A percentile compares a stretch with the other conserved stretches of the same genome.
phyloP scores from a whole-genome alignment of 1,140 invertebrate genomes.

The Tenebrio molitor region DNA sequence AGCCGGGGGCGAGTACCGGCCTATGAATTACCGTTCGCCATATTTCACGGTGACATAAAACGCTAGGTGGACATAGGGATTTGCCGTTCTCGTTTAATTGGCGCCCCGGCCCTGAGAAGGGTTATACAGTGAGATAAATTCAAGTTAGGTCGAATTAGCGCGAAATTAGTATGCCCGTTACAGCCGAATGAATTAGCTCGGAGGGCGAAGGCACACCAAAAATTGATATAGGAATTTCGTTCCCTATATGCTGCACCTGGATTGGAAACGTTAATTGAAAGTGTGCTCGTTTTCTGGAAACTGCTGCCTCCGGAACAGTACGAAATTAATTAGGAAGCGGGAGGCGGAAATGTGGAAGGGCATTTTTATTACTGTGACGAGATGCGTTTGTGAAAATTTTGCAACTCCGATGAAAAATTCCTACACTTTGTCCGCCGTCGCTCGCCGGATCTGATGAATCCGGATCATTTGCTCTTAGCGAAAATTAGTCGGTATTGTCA shows the following conservation, averaged over 20 bases:
- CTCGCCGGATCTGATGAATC: constrained; percentile 4
- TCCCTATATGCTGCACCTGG: constrained; percentile 38
- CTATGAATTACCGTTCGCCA: constrained; percentile 32
- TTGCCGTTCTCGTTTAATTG: constrained; percentile 33
- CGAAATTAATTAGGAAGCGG: constrained; percentile 34
- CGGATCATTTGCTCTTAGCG: neutral
- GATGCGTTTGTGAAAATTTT: constrained; percentile 3
- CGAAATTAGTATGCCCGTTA: constrained; percentile 38
- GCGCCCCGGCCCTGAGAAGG: constrained; percentile 32
- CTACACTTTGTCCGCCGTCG: constrained; percentile 4
- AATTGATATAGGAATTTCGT: constrained; percentile 36
- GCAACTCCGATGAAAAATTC: constrained; percentile 5
- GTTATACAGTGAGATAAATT: constrained; percentile 35
- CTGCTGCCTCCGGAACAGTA: constrained; percentile 17
- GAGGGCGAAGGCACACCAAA: constrained; percentile 24
- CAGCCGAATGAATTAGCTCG: constrained; percentile 32
- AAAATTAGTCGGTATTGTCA: constrained; percentile 8
- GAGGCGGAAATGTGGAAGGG: constrained; percentile 26
- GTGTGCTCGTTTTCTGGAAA: constrained; percentile 35
- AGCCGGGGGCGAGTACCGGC: neutral
- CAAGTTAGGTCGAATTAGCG: constrained; percentile 38
- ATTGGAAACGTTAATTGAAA: constrained; percentile 39
- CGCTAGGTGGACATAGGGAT: constrained; percentile 38
- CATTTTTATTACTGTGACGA: constrained; percentile 16
- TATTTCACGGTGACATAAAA: constrained; percentile 33